These are phyloP conservation scores for Mesocricetus auratus DNA, from an alignment of 2,113 vertebrate genomes.

Conservation along the genomic window DNA sequence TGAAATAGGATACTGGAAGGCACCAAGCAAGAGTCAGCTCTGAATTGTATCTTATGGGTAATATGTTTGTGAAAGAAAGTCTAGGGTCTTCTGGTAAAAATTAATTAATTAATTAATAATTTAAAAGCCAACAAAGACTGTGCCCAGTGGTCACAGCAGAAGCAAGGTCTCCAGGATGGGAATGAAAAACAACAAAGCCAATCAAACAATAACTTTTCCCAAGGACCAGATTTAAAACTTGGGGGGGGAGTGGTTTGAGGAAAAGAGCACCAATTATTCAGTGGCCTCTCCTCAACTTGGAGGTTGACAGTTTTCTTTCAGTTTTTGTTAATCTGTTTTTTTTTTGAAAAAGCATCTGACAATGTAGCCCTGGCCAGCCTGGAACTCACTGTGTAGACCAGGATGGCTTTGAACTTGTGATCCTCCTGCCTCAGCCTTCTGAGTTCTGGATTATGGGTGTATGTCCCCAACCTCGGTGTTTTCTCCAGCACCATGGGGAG, in stretches of 20 bases:
- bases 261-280: not conserved
- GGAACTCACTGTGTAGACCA: not conserved
- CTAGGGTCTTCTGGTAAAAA: not conserved
- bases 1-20: not conserved
- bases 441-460: not conserved
- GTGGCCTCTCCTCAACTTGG: not conserved
- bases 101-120: not conserved
- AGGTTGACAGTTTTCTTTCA: not conserved
- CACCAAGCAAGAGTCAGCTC: not conserved
- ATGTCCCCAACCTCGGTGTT: not conserved
- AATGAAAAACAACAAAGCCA: not conserved
- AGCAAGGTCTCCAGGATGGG: not conserved
- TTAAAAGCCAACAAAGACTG: not conserved
- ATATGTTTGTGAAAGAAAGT: conserved; percentile 25
- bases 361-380: not conserved
- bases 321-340: not conserved
- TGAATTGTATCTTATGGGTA: not conserved
- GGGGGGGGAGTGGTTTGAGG: not conserved
- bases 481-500: not conserved
- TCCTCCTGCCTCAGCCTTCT: not conserved
- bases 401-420: not conserved
- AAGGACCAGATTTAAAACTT: not conserved
- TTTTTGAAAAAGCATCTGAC: not conserved
- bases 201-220: not conserved
- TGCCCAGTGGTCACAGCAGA: not conserved